Percentiles rank a stretch among this genome's conserved stretches.
phyloP scores from a whole-genome alignment of 2,888 invertebrate species.

The Siphlonurus alternatus region DNA sequence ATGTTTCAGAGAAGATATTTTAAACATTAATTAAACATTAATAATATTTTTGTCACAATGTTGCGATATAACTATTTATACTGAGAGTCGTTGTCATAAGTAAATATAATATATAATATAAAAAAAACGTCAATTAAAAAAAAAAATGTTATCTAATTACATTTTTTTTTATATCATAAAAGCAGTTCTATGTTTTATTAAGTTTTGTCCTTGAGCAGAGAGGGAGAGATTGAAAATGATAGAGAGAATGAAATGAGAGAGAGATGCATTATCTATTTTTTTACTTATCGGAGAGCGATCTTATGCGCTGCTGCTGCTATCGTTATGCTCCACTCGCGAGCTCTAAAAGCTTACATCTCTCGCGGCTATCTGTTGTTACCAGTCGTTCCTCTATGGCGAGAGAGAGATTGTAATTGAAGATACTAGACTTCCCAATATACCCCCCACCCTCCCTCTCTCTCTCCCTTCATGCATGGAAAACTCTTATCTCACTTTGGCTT shows the following conservation, averaged over 20 bases:
- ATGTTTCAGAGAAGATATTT: no score
- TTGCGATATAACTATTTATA: no score
- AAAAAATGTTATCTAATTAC: no score
- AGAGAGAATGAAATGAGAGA: not conserved
- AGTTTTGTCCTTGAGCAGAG: not conserved
- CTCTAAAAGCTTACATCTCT: not conserved
- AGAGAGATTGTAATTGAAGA: not conserved
- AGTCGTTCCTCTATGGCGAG: no score
- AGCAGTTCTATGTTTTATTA: not conserved
- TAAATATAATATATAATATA: no score
- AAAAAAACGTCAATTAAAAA: no score
- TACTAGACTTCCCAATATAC: not conserved
- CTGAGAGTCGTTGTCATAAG: no score
- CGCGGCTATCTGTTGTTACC: not conserved
- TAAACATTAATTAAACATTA: no score
- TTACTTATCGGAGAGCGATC: constrained; percentile 6
- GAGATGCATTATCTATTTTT: constrained; percentile 7
- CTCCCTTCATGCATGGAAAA: not conserved
- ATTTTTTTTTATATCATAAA: not conserved
- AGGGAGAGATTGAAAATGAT: not conserved
- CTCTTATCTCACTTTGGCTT: not conserved
- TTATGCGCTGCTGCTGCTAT: no score
- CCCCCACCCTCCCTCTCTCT: not conserved
- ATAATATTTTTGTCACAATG: no score
- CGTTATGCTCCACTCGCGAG: not conserved